These are phyloP conservation scores for Cremastinae sp. DNA, from an alignment of 2,888 invertebrate genomes.

Conservation along the genomic window DNA sequence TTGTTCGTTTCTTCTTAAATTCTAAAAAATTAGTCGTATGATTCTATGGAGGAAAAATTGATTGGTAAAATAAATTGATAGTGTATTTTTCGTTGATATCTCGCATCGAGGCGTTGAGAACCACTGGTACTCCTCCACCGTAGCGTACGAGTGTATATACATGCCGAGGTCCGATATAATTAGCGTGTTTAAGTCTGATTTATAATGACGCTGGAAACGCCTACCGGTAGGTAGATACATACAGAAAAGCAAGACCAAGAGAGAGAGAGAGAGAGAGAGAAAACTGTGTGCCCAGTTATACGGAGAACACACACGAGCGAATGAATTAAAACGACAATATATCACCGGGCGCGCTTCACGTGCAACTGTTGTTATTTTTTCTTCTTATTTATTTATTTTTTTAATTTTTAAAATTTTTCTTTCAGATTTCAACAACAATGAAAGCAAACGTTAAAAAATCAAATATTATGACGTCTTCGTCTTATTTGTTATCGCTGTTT, in stretches of 20 bases:
- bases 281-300: background rate
- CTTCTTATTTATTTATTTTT: no score
- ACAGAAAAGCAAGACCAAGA: slow-evolving; percentile 22
- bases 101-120: slow-evolving; percentile 53
- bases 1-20: no score
- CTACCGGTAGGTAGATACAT: slow-evolving; percentile 64
- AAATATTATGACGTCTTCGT: no score
- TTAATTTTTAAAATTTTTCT: no score
- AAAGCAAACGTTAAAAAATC: no score
- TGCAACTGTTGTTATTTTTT: no score
- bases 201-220: slow-evolving; percentile 77
- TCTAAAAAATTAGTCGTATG: no score
- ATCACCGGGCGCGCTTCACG: no score
- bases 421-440: no score
- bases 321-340: no score
- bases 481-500: no score
- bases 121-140: slow-evolving; percentile 61
- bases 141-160: slow-evolving; percentile 56
- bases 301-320: no score
- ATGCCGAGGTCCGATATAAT: slow-evolving; percentile 72
- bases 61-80: background rate
- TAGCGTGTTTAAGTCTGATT: slow-evolving; percentile 78
- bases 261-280: slow-evolving; percentile 28
- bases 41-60: background rate
- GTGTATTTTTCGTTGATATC: background rate